These are phyloP conservation scores for Coelinius sp. DNA, from an alignment of 2,888 invertebrate genomes.

Conservation along the genomic window DNA sequence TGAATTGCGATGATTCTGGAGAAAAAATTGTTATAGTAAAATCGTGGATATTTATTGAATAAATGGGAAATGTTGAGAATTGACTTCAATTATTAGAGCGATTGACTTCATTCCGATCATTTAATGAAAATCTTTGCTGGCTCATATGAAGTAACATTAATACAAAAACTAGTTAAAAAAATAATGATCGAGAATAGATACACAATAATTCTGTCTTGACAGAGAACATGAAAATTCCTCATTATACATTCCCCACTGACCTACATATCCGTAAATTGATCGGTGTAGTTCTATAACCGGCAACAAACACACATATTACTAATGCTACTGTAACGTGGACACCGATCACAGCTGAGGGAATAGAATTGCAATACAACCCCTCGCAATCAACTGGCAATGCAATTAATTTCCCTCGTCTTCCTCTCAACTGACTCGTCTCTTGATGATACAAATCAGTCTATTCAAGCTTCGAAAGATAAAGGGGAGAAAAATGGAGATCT, in stretches of 20 bases:
- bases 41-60: too few species aligned
- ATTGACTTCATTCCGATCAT: too few species aligned
- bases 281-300: conserved; percentile 32
- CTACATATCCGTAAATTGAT: conserved; percentile 31
- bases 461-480: too few species aligned
- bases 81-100: too few species aligned
- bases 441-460: too few species aligned
- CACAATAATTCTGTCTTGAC: neutral
- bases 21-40: too few species aligned
- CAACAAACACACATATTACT: conserved; percentile 14
- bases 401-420: conserved; percentile 28
- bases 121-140: too few species aligned
- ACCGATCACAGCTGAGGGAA: neutral
- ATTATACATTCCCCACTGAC: conserved; percentile 10
- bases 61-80: too few species aligned
- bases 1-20: too few species aligned
- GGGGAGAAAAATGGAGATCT: too few species aligned
- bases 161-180: neutral
- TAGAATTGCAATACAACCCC: neutral
- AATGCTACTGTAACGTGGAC: neutral
- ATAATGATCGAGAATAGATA: neutral
- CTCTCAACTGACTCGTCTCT: too few species aligned
- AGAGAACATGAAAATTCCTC: neutral
- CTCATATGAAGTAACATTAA: too few species aligned
- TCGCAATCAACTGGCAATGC: conserved; percentile 16